Evolutionary conservation across 2,797 vertebrate species (phyloP), one percentile per base, ranked within the genome.

Genomic region (Hybognathus amarus): DNA sequence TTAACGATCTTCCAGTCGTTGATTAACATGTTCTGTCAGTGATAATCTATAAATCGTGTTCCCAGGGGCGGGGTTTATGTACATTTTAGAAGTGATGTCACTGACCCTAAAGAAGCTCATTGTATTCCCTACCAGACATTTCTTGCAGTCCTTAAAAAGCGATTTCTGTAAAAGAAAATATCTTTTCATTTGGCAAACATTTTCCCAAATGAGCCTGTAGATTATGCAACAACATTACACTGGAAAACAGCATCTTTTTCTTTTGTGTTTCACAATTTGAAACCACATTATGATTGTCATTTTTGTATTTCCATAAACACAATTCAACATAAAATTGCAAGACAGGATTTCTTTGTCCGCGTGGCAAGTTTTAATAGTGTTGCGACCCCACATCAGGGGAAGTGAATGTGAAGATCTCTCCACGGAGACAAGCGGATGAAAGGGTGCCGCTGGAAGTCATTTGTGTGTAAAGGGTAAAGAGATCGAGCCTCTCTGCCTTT

Each of bases 351-450:
- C 54, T 68, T 18, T 54, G 64, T 68, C 13, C 1, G 47, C 36
- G 1, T 13, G 38, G 67, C 38, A 45, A 40, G 54, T 45, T 80
- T 45, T 80, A 92, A 92, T 92, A 92, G 89, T 84, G 86, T 79
- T 36, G 54, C 18, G 67, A 61, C 71, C 88, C 88, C 89, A 87
- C 91, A 91, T 87, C 90, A 89, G 87, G 13, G 85, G 87, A 87
- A 84, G 85, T 90, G 91, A 90, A 89, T 9, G 59, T 87, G 84
- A 80, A 87, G 87, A 80, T 79, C 87, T 79, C 80, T 27, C 86
- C 83, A 79, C 86, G 15, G 61, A 87, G 89, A 85, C 68, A 63
- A 38, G 76, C 81, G 82, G 64, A 83, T 2, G 20, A 80, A 86
- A 50, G 68, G 89, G 77, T 80, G 70, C 80, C 86, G 87, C 86